These are phyloP conservation scores for Rhynchotus rufescens DNA, from an alignment of 2,797 vertebrate genomes.

Conservation along the genomic window DNA sequence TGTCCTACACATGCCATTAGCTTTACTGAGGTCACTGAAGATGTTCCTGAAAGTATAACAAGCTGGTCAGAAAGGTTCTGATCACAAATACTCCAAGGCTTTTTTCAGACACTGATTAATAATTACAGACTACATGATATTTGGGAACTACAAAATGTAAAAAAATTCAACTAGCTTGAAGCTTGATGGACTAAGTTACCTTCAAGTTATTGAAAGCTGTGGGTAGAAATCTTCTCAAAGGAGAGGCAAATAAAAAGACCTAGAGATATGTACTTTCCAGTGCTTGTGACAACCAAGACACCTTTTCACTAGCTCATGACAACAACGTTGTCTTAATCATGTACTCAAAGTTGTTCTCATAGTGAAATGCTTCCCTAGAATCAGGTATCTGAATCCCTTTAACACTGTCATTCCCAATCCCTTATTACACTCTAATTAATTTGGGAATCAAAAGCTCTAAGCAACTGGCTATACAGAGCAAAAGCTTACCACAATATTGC, in stretches of 20 bases:
- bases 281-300: background rate
- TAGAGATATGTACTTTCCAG: background rate
- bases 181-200: background rate
- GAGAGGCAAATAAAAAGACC: background rate
- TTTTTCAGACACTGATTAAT: background rate
- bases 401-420: too few relatives aligned
- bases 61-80: background rate
- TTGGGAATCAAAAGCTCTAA: background rate
- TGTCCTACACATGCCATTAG: background rate
- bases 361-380: background rate
- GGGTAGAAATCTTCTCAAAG: background rate
- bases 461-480: background rate
- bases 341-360: background rate
- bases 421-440: background rate
- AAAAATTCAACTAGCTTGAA: background rate
- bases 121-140: background rate
- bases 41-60: background rate
- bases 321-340: background rate
- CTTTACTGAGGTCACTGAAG: background rate
- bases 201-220: background rate
- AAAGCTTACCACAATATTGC: background rate
- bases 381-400: background rate
- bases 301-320: background rate
- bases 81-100: background rate
- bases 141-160: background rate